Base-by-base conservation (phyloP, 2,797 vertebrate species). In the Buceros bicornis region DNA sequence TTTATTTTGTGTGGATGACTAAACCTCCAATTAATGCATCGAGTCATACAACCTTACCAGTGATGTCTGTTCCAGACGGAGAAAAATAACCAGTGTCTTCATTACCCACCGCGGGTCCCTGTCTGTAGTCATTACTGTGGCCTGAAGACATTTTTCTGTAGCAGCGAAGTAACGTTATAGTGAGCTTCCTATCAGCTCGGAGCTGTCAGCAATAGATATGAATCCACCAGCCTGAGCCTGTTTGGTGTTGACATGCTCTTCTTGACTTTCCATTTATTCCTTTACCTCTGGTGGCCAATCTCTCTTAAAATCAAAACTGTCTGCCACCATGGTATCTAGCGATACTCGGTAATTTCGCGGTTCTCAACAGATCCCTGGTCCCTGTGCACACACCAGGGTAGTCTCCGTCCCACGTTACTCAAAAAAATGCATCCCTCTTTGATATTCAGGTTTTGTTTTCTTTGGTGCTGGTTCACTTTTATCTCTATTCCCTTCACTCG, bases 211-310 rank as follows among this genome's bases (percentile, higher is more conserved):
- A 5, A 11, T 77, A 96, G 88, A 94, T 94, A 94, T 16, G 70
- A 93, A 95, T 91, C 53, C 79, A 61, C 47, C 33, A 10, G 76
- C 73, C 76, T 3, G 48, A 73, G 84, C 90, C 67, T 1, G 1
- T 37, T 90, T 0, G 0, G 50, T 83, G 86, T 89, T 79, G 77
- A 95, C 91, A 72, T 64, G 84, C 77, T 96, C 81, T 87, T 90
- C 92, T 92, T 96, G 83, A 74, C 95, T 94, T 92, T 37, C 78
- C 61, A 80, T 96, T 95, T 93, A 94, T 91, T 96, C 72, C 54
- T 81, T 83, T 96, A 85, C 82, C 91, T 93, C 92, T 92, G 77
- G 93, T 91, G 94, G 94, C 83, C 89, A 78, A 81, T 95, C 93
- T 93, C 61, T 72, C 83, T 93, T 54, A 29, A 86, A 92, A 93